Evolutionary conservation across 2,113 vertebrate species (phyloP), one percentile per base, ranked within the genome.

Genomic region (Crotalus tigris): DNA sequence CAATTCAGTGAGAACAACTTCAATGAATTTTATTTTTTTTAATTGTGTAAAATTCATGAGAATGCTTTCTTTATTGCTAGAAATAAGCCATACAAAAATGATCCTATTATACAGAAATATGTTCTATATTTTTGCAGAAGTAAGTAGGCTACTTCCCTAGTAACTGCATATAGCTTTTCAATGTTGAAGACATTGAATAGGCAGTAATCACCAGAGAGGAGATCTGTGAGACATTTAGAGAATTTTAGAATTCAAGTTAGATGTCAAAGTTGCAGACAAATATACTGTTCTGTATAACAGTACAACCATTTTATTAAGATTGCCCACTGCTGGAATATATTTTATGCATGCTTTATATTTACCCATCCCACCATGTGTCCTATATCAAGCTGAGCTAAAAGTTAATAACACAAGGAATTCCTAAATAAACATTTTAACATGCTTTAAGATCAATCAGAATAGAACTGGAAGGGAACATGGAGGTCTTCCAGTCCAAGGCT

Each of bases 261-360:
- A 6, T 21, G 51, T 0, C 0, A 91, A 81, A 57, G 29, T 7
- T 55, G 87, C 29, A 0, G 0, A 0, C 0, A 21, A 15, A 9
- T 39, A 57, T 69, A 61, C 0, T 0, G 1, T 17, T 91, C 21
- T 93, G 1, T 91, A 44, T 58, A 85, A 90, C 23, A 61, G 55
- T 10, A 85, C 0, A 24, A 8, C 3, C 13, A n/a, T 39, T 0
- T 0, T 64, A 15, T 90, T 90, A 44, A 19, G 5, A 2, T 0
- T 19, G 33, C 0, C 23, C n/a, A 0, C 9, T 51, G 1, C 0
- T 2, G 87, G 59, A 94, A 64, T 3, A 13, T 12, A 88, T 91
- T 86, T 29, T 81, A 44, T 44, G 75, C 75, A 75, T 87, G 6
- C 90, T 4, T 90, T 3, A 29, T 9, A 7, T 19, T 85, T 13